These are phyloP conservation scores for Hesperophylax magnus DNA, from an alignment of 1,140 invertebrate species.

Conservation along the genomic window DNA sequence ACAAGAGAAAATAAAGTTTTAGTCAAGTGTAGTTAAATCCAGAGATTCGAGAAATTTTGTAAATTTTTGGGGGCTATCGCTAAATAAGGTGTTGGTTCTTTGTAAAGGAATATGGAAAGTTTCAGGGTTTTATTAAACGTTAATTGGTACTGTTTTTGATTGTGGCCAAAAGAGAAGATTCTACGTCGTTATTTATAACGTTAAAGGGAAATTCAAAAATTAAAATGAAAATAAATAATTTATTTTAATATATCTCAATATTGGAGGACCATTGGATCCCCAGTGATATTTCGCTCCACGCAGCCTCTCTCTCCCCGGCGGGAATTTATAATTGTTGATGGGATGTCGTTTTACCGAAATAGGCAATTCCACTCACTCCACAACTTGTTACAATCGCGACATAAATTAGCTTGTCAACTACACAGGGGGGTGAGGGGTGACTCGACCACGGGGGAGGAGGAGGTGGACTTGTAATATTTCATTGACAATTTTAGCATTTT, in stretches of 20 bases:
- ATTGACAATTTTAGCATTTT: conserved; percentile 4
- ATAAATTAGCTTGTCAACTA: conserved; percentile 34
- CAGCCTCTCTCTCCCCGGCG: conserved; percentile 22
- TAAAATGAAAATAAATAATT: too few species aligned
- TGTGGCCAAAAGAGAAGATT: too few species aligned
- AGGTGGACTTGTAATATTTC: not conserved
- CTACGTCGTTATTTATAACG: too few species aligned
- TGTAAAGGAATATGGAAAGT: too few species aligned
- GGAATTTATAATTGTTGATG: conserved; percentile 55
- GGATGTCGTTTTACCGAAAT: conserved; percentile 53
- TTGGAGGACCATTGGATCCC: not conserved
- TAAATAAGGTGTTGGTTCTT: too few species aligned
- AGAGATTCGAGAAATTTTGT: too few species aligned
- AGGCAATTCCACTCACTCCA: conserved; percentile 38
- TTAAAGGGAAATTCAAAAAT: too few species aligned
- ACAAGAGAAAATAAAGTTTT: too few species aligned
- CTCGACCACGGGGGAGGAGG: not conserved
- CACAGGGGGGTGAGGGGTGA: not conserved
- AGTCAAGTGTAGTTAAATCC: too few species aligned
- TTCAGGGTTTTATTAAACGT: too few species aligned
- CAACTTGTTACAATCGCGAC: conserved; percentile 34
- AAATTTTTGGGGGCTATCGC: too few species aligned
- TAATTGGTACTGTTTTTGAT: too few species aligned
- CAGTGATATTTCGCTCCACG: not conserved
- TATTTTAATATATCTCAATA: not conserved